These are phyloP conservation scores for Chondrosia reniformis DNA, from an alignment of 37 sponge, comb jelly and placozoan genomes.

Conservation along the genomic window DNA sequence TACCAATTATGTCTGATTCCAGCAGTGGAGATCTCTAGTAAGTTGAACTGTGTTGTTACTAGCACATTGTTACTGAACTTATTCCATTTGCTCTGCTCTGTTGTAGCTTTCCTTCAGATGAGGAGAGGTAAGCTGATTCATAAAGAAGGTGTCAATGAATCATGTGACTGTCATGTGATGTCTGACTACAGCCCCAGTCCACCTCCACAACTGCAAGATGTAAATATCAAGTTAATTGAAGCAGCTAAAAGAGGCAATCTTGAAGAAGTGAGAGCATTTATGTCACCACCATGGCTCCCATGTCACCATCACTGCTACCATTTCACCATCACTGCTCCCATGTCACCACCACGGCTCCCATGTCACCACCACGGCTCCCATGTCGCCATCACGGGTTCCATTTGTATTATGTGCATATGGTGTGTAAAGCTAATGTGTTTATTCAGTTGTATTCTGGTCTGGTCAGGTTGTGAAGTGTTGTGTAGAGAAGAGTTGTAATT, in stretches of 20 bases:
- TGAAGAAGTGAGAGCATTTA: conserved; percentile 44
- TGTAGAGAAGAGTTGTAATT: not conserved
- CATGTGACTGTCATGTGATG: not conserved
- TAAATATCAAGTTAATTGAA: conserved; percentile 38
- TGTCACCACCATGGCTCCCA: no score
- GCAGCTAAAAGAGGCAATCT: conserved; percentile 63
- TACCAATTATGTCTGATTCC: not conserved
- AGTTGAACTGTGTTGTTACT: not conserved
- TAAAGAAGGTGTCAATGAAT: no score
- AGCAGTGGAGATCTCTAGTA: conserved; percentile 25
- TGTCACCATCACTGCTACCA: no score
- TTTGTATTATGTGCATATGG: no score
- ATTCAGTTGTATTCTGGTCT: no score
- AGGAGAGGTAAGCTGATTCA: conserved; percentile 9
- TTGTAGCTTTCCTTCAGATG: conserved; percentile 21
- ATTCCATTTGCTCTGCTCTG: not conserved
- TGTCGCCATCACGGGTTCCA: no score
- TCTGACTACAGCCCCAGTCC: not conserved
- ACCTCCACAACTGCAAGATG: not conserved
- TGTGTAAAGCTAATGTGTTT: no score
- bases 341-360: no score
- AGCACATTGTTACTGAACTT: not conserved
- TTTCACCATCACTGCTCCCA: no score
- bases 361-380: no score
- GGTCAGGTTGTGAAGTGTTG: no score